Percentiles rank a stretch among this genome's conserved stretches.
Conservation (phyloP, 2,113 vertebrate species). For the Addax nasomaculatus region DNA sequence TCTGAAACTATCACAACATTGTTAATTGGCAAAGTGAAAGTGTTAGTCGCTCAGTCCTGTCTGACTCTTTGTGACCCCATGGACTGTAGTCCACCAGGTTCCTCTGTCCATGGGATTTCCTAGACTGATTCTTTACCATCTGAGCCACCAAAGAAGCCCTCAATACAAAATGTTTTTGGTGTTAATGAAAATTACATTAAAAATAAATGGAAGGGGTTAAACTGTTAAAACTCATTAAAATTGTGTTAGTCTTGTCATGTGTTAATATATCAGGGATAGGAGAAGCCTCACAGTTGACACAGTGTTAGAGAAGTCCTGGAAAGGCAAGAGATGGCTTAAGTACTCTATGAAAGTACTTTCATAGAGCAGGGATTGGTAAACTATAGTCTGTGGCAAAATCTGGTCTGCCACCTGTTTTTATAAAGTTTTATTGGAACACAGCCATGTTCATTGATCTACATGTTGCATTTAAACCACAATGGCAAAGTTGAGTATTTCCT, state of each 20-base stretch:
- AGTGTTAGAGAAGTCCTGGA: background rate
- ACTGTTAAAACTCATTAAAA: background rate
- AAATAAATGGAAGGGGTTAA: background rate
- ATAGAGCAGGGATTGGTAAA: background rate
- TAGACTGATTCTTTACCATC: background rate
- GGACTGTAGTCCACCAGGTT: background rate
- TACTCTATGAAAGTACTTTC: background rate
- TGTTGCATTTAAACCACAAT: background rate
- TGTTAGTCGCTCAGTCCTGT: background rate
- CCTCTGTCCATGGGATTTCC: background rate
- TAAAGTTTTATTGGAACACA: slow-evolving; percentile 23
- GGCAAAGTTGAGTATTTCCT: background rate
- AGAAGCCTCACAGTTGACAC: background rate
- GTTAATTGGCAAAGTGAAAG: background rate
- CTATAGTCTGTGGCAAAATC: background rate
- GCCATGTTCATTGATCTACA: background rate
- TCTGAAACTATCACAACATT: background rate
- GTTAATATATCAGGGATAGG: background rate
- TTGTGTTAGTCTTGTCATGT: background rate
- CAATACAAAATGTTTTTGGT: background rate
- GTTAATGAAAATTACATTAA: background rate
- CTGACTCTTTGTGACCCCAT: background rate
- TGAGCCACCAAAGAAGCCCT: background rate
- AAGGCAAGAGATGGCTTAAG: background rate
- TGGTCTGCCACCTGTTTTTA: background rate